Evolutionary conservation across 2,797 vertebrate species (phyloP).

Genomic region (Sebastes reedi): DNA sequence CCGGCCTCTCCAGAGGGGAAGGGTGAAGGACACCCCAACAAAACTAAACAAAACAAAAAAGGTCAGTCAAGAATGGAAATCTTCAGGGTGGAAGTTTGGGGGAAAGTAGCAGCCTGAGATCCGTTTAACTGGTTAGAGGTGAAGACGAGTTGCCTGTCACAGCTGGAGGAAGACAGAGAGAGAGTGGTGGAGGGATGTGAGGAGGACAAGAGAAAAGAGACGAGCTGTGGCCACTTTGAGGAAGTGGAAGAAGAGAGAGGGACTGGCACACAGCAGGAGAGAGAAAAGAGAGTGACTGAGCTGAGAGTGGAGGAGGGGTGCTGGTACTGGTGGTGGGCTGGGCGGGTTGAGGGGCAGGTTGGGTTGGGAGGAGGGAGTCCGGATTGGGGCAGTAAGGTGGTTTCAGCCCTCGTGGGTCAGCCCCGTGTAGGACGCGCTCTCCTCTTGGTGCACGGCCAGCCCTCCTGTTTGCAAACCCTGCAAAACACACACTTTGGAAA

Average conservation of each 20-base stretch:
- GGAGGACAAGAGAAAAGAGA: slow-evolving; percentile 55
- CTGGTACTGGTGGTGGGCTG: slow-evolving; percentile 65
- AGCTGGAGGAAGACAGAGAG: slow-evolving; percentile 22
- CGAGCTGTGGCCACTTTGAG: slow-evolving; percentile 67
- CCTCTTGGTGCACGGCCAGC: slow-evolving; percentile 25
- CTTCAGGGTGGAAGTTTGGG: slow-evolving; percentile 10
- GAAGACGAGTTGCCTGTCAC: neutral
- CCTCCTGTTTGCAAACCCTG: slow-evolving; percentile 23
- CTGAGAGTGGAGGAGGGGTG: slow-evolving; percentile 70
- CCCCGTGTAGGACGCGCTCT: slow-evolving; percentile 45
- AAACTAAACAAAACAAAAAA: slow-evolving; percentile 1
- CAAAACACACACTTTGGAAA: slow-evolving; percentile 18
- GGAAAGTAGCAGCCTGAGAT: neutral
- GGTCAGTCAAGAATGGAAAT: slow-evolving; percentile 21
- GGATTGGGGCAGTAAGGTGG: slow-evolving; percentile 67
- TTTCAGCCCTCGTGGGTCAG: slow-evolving; percentile 60
- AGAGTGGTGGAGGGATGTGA: slow-evolving; percentile 54
- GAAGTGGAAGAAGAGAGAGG: slow-evolving; percentile 61
- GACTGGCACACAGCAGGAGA: slow-evolving; percentile 69
- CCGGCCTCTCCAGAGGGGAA: slow-evolving; percentile 31
- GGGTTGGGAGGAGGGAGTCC: slow-evolving; percentile 57
- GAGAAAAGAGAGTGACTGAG: slow-evolving; percentile 51
- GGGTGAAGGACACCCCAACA: slow-evolving; percentile 3
- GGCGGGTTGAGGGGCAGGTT: slow-evolving; percentile 65
- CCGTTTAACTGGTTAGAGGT: slow-evolving; percentile 6